phyloP scores from a whole-genome alignment of 2,113 vertebrate species.

The Stigmatopora nigra region DNA sequence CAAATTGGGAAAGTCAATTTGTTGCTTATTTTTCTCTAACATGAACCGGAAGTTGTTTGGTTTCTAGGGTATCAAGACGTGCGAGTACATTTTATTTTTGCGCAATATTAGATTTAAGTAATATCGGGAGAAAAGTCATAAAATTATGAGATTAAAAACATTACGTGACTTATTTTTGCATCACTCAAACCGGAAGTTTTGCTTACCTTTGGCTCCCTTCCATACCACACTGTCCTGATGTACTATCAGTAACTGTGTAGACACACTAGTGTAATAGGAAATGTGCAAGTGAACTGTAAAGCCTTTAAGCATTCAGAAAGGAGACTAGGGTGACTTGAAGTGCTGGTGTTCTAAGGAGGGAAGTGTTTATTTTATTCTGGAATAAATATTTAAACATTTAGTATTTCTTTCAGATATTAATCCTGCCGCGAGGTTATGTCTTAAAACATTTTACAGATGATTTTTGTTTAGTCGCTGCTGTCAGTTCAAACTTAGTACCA shows the following conservation, averaged over 20 bases:
- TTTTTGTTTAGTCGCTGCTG: neutral
- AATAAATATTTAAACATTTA: slow-evolving; percentile 2
- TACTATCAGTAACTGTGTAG: slow-evolving; percentile 6
- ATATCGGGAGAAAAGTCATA: too few relatives aligned
- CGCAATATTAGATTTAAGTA: too few relatives aligned
- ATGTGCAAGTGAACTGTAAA: slow-evolving; percentile 27
- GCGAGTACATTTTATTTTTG: too few relatives aligned
- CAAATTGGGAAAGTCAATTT: too few relatives aligned
- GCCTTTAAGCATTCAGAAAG: slow-evolving; percentile 12
- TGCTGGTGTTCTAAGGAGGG: neutral
- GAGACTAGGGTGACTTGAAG: neutral
- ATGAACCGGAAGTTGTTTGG: too few relatives aligned
- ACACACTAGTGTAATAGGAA: slow-evolving; percentile 14
- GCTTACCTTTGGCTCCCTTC: slow-evolving; percentile 16
- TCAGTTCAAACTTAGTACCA: neutral
- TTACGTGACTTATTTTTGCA: too few relatives aligned
- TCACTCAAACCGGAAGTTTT: too few relatives aligned
- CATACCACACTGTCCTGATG: slow-evolving; percentile 18
- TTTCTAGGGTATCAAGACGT: too few relatives aligned
- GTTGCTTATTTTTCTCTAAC: too few relatives aligned
- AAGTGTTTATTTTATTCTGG: neutral
- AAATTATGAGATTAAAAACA: too few relatives aligned
- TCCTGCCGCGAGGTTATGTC: neutral
- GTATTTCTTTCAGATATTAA: slow-evolving; percentile 4
- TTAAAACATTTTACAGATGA: slow-evolving; percentile 1